A percentile compares a stretch with the other conserved stretches of the same genome.
Evolutionary conservation across 2,888 invertebrate species (phyloP).

Genomic region (Phortica magna): DNA sequence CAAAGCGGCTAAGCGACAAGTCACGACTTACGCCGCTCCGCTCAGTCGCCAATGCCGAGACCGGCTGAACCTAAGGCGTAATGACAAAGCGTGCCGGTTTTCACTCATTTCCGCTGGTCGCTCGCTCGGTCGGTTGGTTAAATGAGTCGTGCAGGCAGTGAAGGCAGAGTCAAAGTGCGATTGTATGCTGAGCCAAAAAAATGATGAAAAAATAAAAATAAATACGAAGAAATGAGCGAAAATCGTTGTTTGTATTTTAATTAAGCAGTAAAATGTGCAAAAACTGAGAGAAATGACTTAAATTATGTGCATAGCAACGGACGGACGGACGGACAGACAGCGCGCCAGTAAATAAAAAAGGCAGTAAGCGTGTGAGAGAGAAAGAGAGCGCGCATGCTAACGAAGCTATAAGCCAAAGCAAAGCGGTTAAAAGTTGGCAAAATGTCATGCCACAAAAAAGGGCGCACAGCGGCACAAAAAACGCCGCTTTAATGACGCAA

Average conservation of each 20-base stretch:
- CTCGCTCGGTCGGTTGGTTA: background rate
- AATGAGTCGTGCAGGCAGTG: background rate
- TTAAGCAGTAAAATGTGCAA: constrained; percentile 49
- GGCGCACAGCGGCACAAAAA: background rate
- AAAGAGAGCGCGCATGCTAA: constrained; percentile 34
- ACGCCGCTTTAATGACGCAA: constrained; percentile 43
- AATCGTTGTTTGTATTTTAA: constrained; percentile 60
- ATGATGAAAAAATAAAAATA: no score
- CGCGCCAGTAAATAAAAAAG: constrained; percentile 5
- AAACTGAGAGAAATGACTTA: constrained; percentile 34
- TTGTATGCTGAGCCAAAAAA: constrained; percentile 6
- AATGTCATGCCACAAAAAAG: background rate
- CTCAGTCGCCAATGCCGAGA: no score
- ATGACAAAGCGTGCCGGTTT: constrained; percentile 4
- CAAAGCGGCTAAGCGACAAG: background rate
- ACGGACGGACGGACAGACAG: constrained; percentile 8
- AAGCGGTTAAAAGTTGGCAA: constrained; percentile 49
- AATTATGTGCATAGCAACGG: constrained; percentile 37
- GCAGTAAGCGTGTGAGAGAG: constrained; percentile 21
- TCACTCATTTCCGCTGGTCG: constrained; percentile 17
- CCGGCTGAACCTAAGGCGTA: background rate
- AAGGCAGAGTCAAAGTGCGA: background rate
- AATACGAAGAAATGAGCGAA: constrained; percentile 27
- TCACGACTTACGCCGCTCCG: no score
- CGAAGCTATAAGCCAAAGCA: no score